Evolutionary conservation across 2,113 vertebrate species (phyloP), one percentile per base, ranked within the genome.

Genomic region (Calidris pygmaea): DNA sequence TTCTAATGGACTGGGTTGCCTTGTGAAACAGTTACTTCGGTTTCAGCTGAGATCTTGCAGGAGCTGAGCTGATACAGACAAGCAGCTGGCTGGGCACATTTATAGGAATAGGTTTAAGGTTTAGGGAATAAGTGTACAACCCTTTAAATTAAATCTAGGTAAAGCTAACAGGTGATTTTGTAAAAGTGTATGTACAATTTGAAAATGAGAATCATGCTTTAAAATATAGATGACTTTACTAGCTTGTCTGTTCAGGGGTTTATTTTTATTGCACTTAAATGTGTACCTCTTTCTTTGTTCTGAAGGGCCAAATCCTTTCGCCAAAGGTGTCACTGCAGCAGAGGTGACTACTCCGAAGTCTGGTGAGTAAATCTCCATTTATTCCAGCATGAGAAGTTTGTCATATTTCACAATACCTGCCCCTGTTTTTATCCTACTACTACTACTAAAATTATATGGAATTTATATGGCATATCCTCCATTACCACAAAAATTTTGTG

Each of bases 251-350:
- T n/a, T 80, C 37, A 10, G 41, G 47, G 32, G 3, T 9, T 75
- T 67, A 11, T 10, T 83, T 52, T 88, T 84, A 9, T 53, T 94
- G 17, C 22, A 45, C 27, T 50, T 68, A 41, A 43, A 52, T 39
- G 34, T 3, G 1, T 47, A 20, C 34, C 22, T 1, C 85, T 76
- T 89, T 48, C 29, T 60, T 96, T 87, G 29, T 34, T 72, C 52
- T 87, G 30, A 92, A 99, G 99, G 98, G 78, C 50, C 97, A 39
- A 98, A 98, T 95, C 96, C 96, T 3, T 98, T 98, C 82, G 97
- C 96, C 81, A 99, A 97, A 98, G 97, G 56, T 81, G 45, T 73
- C 17, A 19, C 39, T 70, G 98, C 98, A 34, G 95, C 97, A 53
- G 98, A 98, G 68, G 95, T 58, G 37, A 88, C 93, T 23, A 63